phyloP scores from a whole-genome alignment of 2,888 invertebrate genomes.

The Cephonodes hylas region DNA sequence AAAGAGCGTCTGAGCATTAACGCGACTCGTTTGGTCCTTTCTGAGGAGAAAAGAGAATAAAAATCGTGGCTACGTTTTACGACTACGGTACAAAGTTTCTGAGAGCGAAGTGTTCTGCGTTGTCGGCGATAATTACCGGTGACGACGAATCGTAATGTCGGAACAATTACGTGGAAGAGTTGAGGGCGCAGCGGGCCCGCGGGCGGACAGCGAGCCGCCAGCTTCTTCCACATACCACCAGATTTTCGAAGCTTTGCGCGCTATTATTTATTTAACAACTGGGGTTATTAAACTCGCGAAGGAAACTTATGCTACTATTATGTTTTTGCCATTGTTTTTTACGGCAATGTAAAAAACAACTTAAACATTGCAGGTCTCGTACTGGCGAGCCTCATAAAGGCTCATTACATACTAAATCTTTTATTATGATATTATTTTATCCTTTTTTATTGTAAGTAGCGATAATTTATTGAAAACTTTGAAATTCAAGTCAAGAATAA shows the following conservation, averaged over 20 bases:
- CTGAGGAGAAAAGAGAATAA: slow-evolving; percentile 37
- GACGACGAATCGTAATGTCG: slow-evolving; percentile 54
- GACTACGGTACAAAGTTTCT: slow-evolving; percentile 44
- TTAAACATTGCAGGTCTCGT: neutral
- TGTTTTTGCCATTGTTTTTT: neutral
- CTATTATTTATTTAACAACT: neutral
- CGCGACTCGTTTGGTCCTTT: slow-evolving; percentile 19
- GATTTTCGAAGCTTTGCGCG: neutral
- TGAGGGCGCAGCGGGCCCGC: slow-evolving; percentile 17
- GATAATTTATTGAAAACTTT: too few species aligned
- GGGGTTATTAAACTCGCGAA: neutral
- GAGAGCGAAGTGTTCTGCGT: slow-evolving; percentile 39
- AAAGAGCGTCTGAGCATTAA: slow-evolving; percentile 28
- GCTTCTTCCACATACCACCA: neutral
- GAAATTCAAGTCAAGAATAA: neutral
- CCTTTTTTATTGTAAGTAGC: neutral
- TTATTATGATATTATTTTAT: neutral
- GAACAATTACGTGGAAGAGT: slow-evolving; percentile 57
- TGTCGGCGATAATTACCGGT: slow-evolving; percentile 56
- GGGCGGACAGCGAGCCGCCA: slow-evolving; percentile 16
- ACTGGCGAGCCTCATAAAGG: neutral
- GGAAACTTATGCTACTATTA: neutral
- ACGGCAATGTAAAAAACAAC: neutral
- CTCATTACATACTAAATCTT: too few species aligned
- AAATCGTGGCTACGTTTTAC: slow-evolving; percentile 38